Conservation (phyloP, 2,888 invertebrate genomes). For the Agelastica alni region DNA sequence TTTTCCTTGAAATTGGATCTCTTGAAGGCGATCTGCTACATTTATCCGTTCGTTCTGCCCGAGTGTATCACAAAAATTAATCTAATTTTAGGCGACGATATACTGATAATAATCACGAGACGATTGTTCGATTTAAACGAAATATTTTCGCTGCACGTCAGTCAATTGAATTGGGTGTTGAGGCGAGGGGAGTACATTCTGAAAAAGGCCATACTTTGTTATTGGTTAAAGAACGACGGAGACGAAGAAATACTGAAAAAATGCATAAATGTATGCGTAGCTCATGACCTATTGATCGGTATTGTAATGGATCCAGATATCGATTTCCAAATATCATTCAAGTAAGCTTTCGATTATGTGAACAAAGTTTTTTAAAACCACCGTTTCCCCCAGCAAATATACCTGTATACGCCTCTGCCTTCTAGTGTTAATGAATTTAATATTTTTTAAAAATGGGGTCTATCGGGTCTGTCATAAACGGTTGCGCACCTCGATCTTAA, state of each 20-base stretch:
- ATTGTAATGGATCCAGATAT: conserved; percentile 23
- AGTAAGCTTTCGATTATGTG: no score
- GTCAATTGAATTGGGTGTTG: conserved; percentile 30
- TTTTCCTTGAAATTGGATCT: conserved; percentile 3
- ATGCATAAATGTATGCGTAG: conserved; percentile 18
- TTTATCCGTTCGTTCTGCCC: conserved; percentile 22
- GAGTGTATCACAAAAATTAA: conserved; percentile 7
- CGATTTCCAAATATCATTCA: no score
- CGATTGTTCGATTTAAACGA: conserved; percentile 10
- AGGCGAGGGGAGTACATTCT: conserved; percentile 13
- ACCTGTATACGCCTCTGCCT: no score
- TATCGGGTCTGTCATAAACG: no score
- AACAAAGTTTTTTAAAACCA: no score
- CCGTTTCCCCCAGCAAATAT: no score
- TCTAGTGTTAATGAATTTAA: no score
- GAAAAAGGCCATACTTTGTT: conserved; percentile 12
- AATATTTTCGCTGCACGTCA: conserved; percentile 15
- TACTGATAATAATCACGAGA: conserved; percentile 20
- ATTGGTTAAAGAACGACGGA: conserved; percentile 23
- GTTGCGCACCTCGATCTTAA: no score
- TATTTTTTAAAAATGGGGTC: no score
- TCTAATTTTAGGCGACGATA: conserved; percentile 26
- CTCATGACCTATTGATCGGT: conserved; percentile 22
- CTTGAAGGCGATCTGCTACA: conserved; percentile 22
- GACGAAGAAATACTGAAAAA: conserved; percentile 16